These are phyloP conservation scores for Alviniconcha strummeri DNA, from an alignment of 2,888 invertebrate genomes.

Conservation along the genomic window DNA sequence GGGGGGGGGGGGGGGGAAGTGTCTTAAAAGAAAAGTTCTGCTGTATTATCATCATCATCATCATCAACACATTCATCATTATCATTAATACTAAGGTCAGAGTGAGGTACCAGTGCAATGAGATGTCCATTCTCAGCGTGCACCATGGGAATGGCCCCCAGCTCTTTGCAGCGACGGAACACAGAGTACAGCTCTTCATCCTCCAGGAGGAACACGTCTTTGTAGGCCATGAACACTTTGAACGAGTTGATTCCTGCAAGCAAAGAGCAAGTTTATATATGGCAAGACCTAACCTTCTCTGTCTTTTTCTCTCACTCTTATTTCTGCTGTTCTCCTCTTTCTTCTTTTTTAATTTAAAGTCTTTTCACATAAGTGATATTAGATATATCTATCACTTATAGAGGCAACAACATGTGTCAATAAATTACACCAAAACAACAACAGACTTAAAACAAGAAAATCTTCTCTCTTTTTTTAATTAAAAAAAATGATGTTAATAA, in stretches of 20 bases:
- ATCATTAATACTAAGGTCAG: neutral
- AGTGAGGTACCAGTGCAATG: conserved; percentile 82
- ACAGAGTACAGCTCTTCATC: conserved; percentile 92
- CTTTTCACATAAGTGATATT: neutral
- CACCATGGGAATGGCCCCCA: conserved; percentile 94
- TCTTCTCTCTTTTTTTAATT: too few relatives aligned
- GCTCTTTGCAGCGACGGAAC: conserved; percentile 87
- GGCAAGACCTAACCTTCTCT: neutral
- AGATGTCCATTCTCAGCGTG: conserved; percentile 98
- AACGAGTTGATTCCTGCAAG: conserved; percentile 92
- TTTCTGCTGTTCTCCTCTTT: neutral
- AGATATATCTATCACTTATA: too few relatives aligned
- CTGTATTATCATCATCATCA: neutral
- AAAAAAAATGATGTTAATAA: too few relatives aligned
- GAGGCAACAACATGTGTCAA: too few relatives aligned
- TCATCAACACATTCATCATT: neutral
- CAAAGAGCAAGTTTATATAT: conserved; percentile 7
- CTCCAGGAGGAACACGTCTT: conserved; percentile 89
- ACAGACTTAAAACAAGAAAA: too few relatives aligned
- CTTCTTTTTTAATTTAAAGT: neutral
- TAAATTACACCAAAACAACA: too few relatives aligned
- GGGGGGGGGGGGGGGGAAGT: too few relatives aligned
- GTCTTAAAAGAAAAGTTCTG: too few relatives aligned
- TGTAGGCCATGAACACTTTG: conserved; percentile 99
- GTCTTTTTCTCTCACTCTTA: neutral